Base-by-base conservation (phyloP, 2,888 invertebrate genomes). In the Hanleya hanleyi region DNA sequence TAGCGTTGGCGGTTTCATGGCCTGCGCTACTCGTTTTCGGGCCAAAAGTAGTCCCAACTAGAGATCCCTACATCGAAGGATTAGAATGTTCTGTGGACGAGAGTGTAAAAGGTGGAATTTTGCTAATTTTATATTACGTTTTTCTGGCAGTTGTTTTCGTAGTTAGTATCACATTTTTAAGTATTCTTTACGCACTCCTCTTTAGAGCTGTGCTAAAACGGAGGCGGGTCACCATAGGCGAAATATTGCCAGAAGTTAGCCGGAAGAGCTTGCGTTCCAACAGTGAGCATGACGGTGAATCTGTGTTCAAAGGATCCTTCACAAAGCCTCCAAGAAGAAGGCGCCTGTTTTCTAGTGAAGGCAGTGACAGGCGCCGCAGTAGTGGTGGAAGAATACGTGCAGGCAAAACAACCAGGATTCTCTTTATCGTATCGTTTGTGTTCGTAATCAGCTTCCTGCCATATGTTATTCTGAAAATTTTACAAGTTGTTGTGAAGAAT, bases 31-130 rank as follows among this genome's bases (percentile, higher is more conserved):
- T 87, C 29, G 75, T 87, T 36, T 87, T 87, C 70, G 87, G 86
- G 1, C 70, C 78, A 50, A 81, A 81, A 51, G 82, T 80, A 2
- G 75, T 82, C 35, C 75, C 80, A 9, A 38, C 84, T 1, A 77
- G 76, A 15, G 57, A 47, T 7, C 79, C 79, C 0, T 79, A 77
- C 18, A 73, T 84, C 4, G 62, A 76, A 18, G 85, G 83, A 2
- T 78, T 82, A 0, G 87, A 87, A 75, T 87, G 87, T 67, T 85
- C 87, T 12, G 86, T 86, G 0, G 84, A 84, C 47, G 87, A 87
- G 70, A 81, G 81, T 7, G 77, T 86, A 73, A 74, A 78, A 22
- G 78, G 81, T 2, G 85, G 85, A 9, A 76, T 82, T 57, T 86
- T 82, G 67, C 85, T 86, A 6, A 84, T 82, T 49, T 66, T 86